phyloP scores from a whole-genome alignment of 2,888 invertebrate species.

The Megaustenia siamemsis region DNA sequence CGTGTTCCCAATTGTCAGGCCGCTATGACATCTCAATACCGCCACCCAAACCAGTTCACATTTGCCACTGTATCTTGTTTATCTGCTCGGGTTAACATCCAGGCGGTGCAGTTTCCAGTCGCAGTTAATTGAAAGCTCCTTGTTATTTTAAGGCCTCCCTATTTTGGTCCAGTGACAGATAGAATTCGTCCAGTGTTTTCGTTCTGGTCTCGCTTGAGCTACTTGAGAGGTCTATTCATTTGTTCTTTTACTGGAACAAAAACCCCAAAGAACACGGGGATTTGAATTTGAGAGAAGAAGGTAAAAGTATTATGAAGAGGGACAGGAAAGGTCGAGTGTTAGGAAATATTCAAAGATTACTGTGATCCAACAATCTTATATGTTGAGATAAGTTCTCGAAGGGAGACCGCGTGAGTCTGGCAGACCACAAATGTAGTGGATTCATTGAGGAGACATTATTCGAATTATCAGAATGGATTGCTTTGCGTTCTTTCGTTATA shows the following conservation, averaged over 20 bases:
- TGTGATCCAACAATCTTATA: background rate
- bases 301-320: background rate
- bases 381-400: background rate
- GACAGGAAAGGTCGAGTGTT: background rate
- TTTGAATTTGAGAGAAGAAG: no score
- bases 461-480: no score
- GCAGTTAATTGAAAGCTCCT: constrained; percentile 47
- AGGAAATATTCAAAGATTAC: constrained; percentile 36
- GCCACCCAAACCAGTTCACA: background rate
- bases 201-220: constrained; percentile 12
- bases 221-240: background rate
- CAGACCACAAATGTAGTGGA: constrained; percentile 23
- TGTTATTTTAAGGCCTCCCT: constrained; percentile 33
- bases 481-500: no score
- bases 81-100: constrained; percentile 40
- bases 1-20: constrained; percentile 38
- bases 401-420: constrained; percentile 19
- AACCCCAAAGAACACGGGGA: background rate
- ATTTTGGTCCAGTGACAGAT: constrained; percentile 22
- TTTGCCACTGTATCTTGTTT: constrained; percentile 37
- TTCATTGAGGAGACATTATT: background rate
- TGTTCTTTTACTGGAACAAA: background rate
- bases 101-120: constrained; percentile 14
- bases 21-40: constrained; percentile 48
- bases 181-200: constrained; percentile 33